Conservation (phyloP, 2,113 vertebrate genomes). For the Atlantisia rogersi region DNA sequence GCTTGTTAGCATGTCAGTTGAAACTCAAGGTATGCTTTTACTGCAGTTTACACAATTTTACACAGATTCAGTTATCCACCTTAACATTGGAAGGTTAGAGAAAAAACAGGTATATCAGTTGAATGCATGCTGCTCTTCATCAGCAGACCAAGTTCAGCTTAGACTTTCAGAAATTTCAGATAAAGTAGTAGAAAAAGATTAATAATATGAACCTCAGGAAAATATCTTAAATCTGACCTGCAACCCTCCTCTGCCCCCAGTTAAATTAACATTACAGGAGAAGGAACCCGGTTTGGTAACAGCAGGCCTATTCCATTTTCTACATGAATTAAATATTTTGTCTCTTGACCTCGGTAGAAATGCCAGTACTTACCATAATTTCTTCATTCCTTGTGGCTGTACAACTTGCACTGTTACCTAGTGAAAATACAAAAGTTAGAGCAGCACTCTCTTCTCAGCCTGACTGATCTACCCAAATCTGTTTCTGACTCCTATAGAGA, state of each 20-base stretch:
- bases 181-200: background rate
- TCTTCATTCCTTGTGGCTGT: background rate
- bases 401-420: background rate
- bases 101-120: background rate
- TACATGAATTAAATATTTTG: background rate
- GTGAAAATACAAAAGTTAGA: background rate
- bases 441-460: background rate
- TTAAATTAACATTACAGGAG: background rate
- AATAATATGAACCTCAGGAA: background rate
- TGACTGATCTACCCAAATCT: background rate
- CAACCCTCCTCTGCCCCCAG: background rate
- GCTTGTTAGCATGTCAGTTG: background rate
- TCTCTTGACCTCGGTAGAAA: background rate
- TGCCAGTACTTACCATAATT: background rate
- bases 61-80: fast-evolving
- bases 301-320: background rate
- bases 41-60: background rate
- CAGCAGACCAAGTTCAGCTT: background rate
- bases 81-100: background rate
- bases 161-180: background rate
- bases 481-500: background rate
- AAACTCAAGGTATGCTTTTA: background rate
- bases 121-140: background rate
- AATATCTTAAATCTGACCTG: background rate
- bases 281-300: background rate